A percentile compares a stretch with the other conserved stretches of the same genome.
Conservation (phyloP, 1,140 invertebrate genomes). For the Magallana ariakensis region DNA sequence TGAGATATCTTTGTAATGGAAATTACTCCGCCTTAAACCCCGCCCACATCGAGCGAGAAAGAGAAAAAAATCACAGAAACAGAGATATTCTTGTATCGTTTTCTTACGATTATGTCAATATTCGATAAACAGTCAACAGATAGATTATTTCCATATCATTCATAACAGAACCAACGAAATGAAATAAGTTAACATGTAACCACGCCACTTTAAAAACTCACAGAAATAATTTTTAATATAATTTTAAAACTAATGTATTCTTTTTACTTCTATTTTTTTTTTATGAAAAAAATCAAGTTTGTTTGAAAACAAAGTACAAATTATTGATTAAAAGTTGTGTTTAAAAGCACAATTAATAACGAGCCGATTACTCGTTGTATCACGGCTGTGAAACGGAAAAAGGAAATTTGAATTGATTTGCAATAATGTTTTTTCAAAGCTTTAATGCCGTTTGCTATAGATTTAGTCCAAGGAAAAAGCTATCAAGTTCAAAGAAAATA, state of each 20-base stretch:
- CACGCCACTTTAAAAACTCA: too few relatives aligned
- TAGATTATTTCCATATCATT: too few relatives aligned
- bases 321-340: constrained; percentile 22
- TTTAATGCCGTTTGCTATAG: constrained; percentile 34
- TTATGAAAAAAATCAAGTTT: not conserved
- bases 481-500: constrained; percentile 39
- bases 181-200: too few relatives aligned
- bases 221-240: too few relatives aligned
- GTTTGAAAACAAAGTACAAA: not conserved
- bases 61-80: not conserved
- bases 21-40: constrained; percentile 46
- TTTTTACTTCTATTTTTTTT: not conserved
- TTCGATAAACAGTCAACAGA: too few relatives aligned
- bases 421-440: constrained; percentile 34
- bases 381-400: constrained; percentile 45
- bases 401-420: constrained; percentile 55
- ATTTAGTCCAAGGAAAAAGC: constrained; percentile 33
- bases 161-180: too few relatives aligned
- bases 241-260: too few relatives aligned
- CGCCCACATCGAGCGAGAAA: constrained; percentile 40
- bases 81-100: too few relatives aligned
- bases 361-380: constrained; percentile 39
- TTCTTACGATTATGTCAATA: too few relatives aligned
- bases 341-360: constrained; percentile 40
- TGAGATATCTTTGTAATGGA: constrained; percentile 47